Conservation (phyloP, 2,113 vertebrate species). For the Burhinus bistriatus region DNA sequence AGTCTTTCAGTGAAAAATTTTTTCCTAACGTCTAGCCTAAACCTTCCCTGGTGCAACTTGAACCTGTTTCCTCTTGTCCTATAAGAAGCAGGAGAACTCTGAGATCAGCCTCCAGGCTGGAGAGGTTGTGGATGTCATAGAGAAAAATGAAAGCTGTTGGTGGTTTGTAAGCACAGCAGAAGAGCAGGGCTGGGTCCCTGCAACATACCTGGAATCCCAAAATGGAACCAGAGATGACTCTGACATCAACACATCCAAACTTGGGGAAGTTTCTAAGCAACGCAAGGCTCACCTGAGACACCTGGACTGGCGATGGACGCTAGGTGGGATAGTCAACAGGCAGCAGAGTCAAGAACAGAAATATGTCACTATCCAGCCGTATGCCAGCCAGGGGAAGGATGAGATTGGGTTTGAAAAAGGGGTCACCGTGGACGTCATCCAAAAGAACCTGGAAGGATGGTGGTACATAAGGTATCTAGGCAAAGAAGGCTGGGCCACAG, state of each 20-base stretch:
- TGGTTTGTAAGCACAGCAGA: constrained; percentile 98
- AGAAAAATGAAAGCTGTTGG: constrained; percentile 98
- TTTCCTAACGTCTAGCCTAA: no score
- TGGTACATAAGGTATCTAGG: constrained; percentile 98
- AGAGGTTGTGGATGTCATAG: constrained; percentile 96
- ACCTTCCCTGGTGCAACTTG: no score
- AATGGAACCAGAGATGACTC: constrained; percentile 95
- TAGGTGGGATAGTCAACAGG: no score
- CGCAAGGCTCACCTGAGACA: no score
- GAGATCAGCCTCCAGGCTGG: constrained; percentile 97
- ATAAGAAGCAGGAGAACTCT: constrained; percentile 97
- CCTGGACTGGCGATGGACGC: no score
- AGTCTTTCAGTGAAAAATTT: no score
- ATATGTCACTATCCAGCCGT: constrained; percentile 91
- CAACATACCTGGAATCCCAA: constrained; percentile 95
- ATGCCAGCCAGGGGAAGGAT: constrained; percentile 94
- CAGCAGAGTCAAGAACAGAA: no score
- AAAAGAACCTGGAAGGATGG: constrained; percentile 99
- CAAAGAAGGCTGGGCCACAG: constrained; percentile 97
- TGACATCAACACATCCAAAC: constrained; percentile 92
- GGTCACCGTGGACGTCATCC: constrained; percentile 99
- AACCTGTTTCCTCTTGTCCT: no score
- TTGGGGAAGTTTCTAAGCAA: no score
- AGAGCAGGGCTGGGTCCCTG: constrained; percentile 98
- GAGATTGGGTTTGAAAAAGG: constrained; percentile 98